Percentiles rank a stretch among this genome's conserved stretches.
Conservation (phyloP, 2,797 vertebrate genomes). For the Siniperca obscura region DNA sequence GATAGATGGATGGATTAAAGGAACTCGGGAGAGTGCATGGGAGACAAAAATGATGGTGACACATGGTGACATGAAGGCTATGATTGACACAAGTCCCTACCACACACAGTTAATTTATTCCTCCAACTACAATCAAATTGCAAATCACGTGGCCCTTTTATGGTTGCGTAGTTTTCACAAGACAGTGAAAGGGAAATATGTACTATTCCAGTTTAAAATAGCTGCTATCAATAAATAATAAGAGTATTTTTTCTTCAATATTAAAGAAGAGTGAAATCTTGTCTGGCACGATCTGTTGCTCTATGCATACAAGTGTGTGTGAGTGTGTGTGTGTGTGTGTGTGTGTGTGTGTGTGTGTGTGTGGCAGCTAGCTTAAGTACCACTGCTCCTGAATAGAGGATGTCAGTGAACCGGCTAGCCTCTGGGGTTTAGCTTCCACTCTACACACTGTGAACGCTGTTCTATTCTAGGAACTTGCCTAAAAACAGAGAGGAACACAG, state of each 20-base stretch:
- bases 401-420: slow-evolving; percentile 69
- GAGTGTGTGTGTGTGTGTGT: slow-evolving; percentile 16
- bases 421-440: slow-evolving; percentile 72
- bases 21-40: background rate
- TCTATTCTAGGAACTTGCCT: slow-evolving; percentile 82
- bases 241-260: slow-evolving; percentile 42
- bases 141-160: background rate
- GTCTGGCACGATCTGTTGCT: slow-evolving; percentile 50
- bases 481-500: slow-evolving; percentile 72
- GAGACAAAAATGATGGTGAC: background rate
- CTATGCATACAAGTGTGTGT: slow-evolving; percentile 31
- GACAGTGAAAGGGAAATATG: slow-evolving; percentile 2
- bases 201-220: slow-evolving; percentile 32
- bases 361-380: slow-evolving; percentile 51
- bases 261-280: slow-evolving; percentile 49
- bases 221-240: slow-evolving; percentile 51
- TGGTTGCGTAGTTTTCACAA: background rate
- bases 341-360: slow-evolving; percentile 14
- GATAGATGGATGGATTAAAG: background rate
- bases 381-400: slow-evolving; percentile 62
- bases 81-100: background rate
- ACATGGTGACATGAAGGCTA: background rate
- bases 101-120: background rate
- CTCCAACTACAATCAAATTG: background rate
- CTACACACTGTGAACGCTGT: slow-evolving; percentile 62